Evolutionary conservation across 2,113 vertebrate genomes (phyloP).

Genomic region (Brachyhypopomus gauderio): DNA sequence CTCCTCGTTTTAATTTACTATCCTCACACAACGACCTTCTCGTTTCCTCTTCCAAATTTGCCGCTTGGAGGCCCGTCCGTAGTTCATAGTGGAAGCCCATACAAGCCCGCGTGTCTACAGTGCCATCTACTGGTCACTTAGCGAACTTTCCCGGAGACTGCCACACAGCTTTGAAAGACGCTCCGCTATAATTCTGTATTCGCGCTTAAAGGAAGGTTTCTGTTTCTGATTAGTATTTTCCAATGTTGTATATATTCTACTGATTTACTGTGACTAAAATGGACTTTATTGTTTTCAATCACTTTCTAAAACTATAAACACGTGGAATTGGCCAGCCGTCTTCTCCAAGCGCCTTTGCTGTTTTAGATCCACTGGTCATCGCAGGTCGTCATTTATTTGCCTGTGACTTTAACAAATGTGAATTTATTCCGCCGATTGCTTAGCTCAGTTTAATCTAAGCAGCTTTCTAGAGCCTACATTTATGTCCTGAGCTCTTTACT

Average conservation of each 20-base stretch:
- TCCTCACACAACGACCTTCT: not conserved
- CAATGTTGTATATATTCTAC: no score
- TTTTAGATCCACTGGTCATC: not conserved
- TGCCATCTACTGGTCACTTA: conserved; percentile 30
- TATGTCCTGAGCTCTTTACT: conserved; percentile 59
- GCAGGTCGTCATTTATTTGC: conserved; percentile 53
- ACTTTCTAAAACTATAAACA: no score
- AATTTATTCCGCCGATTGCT: conserved; percentile 45
- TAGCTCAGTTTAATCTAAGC: conserved; percentile 53
- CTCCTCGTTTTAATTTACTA: not conserved
- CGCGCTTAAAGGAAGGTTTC: no score
- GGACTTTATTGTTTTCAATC: not conserved
- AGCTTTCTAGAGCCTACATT: conserved; percentile 46
- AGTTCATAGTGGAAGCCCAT: not conserved
- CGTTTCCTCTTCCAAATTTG: not conserved
- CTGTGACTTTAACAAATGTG: conserved; percentile 39
- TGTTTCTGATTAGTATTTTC: no score
- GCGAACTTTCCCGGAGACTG: not conserved
- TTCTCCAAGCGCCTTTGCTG: no score
- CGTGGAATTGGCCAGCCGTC: no score
- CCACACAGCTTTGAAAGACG: no score
- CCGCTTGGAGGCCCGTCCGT: not conserved
- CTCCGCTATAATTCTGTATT: no score
- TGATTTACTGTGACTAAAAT: no score
- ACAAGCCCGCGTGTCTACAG: conserved; percentile 11